Evolutionary conservation across 1,140 invertebrate species (phyloP).

Genomic region (Manduca sexta): DNA sequence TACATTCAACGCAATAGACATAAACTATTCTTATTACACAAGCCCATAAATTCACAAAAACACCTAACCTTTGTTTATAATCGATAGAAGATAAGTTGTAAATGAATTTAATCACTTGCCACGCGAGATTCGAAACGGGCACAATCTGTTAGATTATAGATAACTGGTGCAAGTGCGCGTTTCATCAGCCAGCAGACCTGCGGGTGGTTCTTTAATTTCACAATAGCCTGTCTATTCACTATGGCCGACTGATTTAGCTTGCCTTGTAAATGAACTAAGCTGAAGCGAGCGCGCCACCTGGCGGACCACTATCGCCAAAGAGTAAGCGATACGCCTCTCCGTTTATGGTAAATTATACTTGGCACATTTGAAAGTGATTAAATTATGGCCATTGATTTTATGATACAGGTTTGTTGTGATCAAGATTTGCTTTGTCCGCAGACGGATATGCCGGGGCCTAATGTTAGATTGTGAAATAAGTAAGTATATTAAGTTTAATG

Average conservation of each 20-base stretch:
- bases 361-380: neutral
- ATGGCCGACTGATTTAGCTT: constrained; percentile 35
- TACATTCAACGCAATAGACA: no score
- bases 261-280: constrained; percentile 38
- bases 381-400: neutral
- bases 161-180: constrained; percentile 35
- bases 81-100: neutral
- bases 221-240: constrained; percentile 31
- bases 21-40: no score
- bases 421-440: no score
- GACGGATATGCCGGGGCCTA: no score
- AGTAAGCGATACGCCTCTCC: constrained; percentile 5
- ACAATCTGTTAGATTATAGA: constrained; percentile 29
- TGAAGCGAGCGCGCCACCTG: constrained; percentile 39
- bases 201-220: constrained; percentile 43
- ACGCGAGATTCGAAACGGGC: constrained; percentile 20
- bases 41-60: no score
- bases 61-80: no score
- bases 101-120: constrained; percentile 13
- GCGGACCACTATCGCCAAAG: constrained; percentile 17
- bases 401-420: no score
- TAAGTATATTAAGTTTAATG: no score
- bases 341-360: neutral
- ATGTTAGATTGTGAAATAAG: no score
- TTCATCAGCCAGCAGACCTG: constrained; percentile 32